A percentile compares a stretch with the other conserved stretches of the same genome.
Evolutionary conservation across 2,888 invertebrate genomes (phyloP).

Genomic region (Agonopterix alstromeriana): DNA sequence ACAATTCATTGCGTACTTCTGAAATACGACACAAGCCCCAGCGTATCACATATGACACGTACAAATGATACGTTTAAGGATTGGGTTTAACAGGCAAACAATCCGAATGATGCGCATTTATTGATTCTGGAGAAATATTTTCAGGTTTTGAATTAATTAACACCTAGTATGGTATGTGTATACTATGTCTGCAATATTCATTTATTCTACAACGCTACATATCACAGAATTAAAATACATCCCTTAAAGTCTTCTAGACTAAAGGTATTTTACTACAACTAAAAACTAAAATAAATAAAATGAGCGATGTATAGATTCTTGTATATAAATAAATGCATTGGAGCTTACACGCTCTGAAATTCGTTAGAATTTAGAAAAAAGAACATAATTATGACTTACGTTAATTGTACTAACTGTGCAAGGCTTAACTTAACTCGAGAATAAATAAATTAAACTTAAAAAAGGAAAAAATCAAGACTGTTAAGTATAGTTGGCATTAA

Average conservation of each 20-base stretch:
- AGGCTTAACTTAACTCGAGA: neutral
- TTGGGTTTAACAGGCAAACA: no score
- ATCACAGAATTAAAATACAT: slow-evolving; percentile 73
- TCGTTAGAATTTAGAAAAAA: no score
- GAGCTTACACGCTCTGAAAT: neutral
- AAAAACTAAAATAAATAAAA: slow-evolving; percentile 9
- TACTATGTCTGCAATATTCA: slow-evolving; percentile 28
- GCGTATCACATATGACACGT: no score
- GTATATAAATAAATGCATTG: slow-evolving; percentile 9
- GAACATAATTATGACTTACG: no score
- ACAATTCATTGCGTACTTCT: no score
- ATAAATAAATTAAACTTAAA: neutral
- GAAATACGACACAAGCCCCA: no score
- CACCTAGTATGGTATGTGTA: no score
- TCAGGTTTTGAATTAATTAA: no score
- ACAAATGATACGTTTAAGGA: no score
- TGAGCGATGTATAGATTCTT: slow-evolving; percentile 3
- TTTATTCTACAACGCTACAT: slow-evolving; percentile 44
- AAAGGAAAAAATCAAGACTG: neutral
- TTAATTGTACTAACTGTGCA: neutral
- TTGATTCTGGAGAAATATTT: no score
- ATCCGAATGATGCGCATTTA: no score
- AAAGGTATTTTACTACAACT: slow-evolving; percentile 19
- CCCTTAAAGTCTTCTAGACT: slow-evolving; percentile 42
- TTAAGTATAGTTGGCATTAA: neutral